Conservation (phyloP, 2,113 vertebrate species). For the Arothron firmamentum region DNA sequence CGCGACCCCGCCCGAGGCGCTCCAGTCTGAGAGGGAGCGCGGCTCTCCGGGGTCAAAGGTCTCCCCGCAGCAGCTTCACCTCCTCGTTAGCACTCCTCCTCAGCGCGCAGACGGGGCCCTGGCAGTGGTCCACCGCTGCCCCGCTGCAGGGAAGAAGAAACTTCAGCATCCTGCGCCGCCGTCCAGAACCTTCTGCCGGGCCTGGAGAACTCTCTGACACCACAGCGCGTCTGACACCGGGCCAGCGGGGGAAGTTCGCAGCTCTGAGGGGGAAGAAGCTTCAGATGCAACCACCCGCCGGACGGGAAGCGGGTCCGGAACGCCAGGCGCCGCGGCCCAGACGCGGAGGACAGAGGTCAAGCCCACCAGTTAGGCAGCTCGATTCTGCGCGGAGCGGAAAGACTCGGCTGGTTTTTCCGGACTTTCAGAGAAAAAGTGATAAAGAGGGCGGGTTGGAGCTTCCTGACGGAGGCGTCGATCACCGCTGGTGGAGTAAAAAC, state of each 20-base stretch:
- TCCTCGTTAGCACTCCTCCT: conserved; percentile 54
- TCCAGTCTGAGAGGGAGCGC: conserved; percentile 41
- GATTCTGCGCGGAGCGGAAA: too few relatives aligned
- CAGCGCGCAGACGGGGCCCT: conserved; percentile 34
- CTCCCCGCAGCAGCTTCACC: conserved; percentile 44
- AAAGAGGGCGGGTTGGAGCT: too few relatives aligned
- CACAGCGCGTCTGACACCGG: conserved; percentile 16
- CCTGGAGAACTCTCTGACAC: conserved; percentile 43
- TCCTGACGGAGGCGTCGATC: too few relatives aligned
- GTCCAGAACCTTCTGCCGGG: conserved; percentile 24
- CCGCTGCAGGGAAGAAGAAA: conserved; percentile 54
- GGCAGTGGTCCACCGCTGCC: conserved; percentile 43
- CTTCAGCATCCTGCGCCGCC: conserved; percentile 13
- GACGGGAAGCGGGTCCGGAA: neutral
- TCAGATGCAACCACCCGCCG: neutral
- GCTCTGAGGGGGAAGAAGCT: conserved; percentile 32
- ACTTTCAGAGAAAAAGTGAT: too few relatives aligned
- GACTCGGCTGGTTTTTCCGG: too few relatives aligned
- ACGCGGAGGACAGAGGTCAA: neutral
- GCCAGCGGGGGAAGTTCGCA: conserved; percentile 40
- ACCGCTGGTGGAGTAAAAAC: too few relatives aligned
- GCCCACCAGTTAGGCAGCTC: neutral
- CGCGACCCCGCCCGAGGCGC: conserved; percentile 44
- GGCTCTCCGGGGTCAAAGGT: conserved; percentile 49
- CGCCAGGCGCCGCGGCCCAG: too few relatives aligned